phyloP scores from a whole-genome alignment of 2,797 vertebrate genomes.

The Okamejei kenojei region DNA sequence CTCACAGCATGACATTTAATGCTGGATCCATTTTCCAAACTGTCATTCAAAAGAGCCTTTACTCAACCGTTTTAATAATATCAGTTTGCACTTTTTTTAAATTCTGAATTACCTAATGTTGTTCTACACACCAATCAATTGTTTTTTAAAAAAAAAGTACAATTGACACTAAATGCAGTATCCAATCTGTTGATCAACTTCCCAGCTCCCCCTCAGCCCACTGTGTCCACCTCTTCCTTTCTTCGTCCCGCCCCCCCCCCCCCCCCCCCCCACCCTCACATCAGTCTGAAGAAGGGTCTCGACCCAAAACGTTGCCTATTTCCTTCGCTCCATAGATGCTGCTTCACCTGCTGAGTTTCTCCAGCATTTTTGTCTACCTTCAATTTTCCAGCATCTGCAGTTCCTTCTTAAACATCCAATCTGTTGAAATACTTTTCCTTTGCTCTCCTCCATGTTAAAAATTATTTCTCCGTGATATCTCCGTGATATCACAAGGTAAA shows the following conservation, averaged over 20 bases:
- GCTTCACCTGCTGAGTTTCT: too few relatives aligned
- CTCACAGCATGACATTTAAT: background rate
- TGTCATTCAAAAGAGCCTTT: background rate
- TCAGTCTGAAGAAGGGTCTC: too few relatives aligned
- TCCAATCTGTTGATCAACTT: background rate
- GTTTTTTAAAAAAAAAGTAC: background rate
- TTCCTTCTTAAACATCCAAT: background rate
- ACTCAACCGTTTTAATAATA: background rate
- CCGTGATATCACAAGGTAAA: background rate
- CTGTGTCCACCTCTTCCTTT: too few relatives aligned
- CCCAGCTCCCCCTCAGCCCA: too few relatives aligned
- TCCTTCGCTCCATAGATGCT: too few relatives aligned
- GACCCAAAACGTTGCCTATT: too few relatives aligned
- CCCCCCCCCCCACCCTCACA: too few relatives aligned
- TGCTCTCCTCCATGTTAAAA: background rate
- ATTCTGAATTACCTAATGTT: background rate
- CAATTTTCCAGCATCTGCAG: too few relatives aligned
- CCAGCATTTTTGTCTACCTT: too few relatives aligned
- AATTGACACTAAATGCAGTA: background rate
- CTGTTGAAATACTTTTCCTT: background rate
- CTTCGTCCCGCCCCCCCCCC: too few relatives aligned
- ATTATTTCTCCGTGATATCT: background rate
- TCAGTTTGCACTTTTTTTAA: background rate
- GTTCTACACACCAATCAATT: background rate
- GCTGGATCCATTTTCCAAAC: background rate